Percentiles rank a stretch among this genome's conserved stretches.
Evolutionary conservation across 2,888 invertebrate genomes (phyloP).

Genomic region (Adela reaumurella): DNA sequence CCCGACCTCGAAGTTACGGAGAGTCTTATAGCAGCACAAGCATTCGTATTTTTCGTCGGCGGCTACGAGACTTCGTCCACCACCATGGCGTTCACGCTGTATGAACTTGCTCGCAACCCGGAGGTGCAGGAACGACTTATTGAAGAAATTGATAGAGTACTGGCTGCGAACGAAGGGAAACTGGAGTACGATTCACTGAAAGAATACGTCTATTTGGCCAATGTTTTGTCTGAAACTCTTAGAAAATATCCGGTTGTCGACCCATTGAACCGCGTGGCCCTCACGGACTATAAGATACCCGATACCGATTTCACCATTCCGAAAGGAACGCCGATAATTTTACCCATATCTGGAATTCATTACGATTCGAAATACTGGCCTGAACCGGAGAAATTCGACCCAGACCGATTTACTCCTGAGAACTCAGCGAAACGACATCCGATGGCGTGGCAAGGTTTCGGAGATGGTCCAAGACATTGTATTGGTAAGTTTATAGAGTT

Average conservation of each 20-base stretch:
- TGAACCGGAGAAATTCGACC: constrained; percentile 6
- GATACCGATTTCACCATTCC: constrained; percentile 20
- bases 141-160: constrained; percentile 22
- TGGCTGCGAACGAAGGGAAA: constrained; percentile 20
- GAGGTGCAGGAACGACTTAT: constrained; percentile 25
- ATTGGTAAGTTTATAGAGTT: not conserved
- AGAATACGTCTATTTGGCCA: constrained; percentile 32
- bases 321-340: constrained; percentile 13
- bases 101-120: constrained; percentile 26
- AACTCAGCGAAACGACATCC: constrained; percentile 4
- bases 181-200: constrained; percentile 29
- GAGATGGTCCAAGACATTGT: not conserved
- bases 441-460: constrained; percentile 4
- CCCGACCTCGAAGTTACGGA: constrained; percentile 16
- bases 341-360: constrained; percentile 4
- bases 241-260: constrained; percentile 38
- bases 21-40: constrained; percentile 21
- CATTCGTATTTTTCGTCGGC: constrained; percentile 27
- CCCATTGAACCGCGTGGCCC: constrained; percentile 25
- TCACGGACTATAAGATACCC: constrained; percentile 22
- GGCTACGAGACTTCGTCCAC: constrained; percentile 37
- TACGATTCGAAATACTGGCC: constrained; percentile 6
- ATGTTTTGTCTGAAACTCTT: constrained; percentile 34
- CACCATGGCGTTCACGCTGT: constrained; percentile 23
- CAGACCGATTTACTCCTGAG: constrained; percentile 5